These are phyloP conservation scores for Macrotrachela quadricornifera DNA, from an alignment of 1,140 invertebrate genomes.

Conservation along the genomic window DNA sequence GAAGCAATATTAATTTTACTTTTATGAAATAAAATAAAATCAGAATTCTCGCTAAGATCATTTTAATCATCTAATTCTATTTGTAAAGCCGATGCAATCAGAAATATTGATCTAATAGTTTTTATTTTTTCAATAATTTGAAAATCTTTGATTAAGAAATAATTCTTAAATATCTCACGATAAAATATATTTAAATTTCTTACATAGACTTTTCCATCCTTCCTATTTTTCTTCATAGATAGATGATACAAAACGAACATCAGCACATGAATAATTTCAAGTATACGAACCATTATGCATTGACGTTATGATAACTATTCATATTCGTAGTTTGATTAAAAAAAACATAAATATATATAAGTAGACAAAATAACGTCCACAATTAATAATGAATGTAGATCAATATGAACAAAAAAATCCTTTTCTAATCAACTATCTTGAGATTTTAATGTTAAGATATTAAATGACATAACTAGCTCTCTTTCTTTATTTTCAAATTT, in stretches of 20 bases:
- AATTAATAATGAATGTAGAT: no score
- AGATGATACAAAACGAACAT: conserved; percentile 84
- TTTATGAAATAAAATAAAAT: conserved; percentile 36
- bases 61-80: conserved; percentile 38
- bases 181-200: conserved; percentile 77
- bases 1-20: conserved; percentile 63
- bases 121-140: conserved; percentile 85
- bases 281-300: conserved; percentile 45
- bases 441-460: no score
- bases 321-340: no score
- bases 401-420: no score
- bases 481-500: no score
- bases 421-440: no score
- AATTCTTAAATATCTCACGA: conserved; percentile 82
- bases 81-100: conserved; percentile 83
- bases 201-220: conserved; percentile 59
- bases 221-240: conserved; percentile 79
- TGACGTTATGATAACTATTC: no score
- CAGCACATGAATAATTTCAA: conserved; percentile 73
- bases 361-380: no score
- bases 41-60: conserved; percentile 18
- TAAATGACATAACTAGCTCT: no score
- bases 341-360: no score
- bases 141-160: conserved; percentile 53
- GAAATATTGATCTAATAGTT: conserved; percentile 88